phyloP scores from a whole-genome alignment of 2,888 invertebrate genomes.

The Urechis unicinctus region DNA sequence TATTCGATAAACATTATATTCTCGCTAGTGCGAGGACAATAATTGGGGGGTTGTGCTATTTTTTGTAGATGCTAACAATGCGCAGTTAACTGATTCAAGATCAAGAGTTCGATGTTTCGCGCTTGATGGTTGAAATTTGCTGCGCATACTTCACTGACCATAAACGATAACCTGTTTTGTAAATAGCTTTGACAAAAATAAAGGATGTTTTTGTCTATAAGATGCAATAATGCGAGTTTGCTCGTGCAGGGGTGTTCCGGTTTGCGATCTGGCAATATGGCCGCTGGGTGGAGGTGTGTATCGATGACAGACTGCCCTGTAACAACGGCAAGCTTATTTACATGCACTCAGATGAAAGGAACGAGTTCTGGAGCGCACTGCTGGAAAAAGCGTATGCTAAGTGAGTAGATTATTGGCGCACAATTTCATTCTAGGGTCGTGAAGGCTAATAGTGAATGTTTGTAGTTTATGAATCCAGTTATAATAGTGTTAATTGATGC shows the following conservation, averaged over 20 bases:
- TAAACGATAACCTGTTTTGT: not conserved
- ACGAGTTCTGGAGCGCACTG: slow-evolving; percentile 93
- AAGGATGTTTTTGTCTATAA: not conserved
- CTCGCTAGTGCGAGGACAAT: too few species aligned
- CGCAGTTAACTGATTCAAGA: too few species aligned
- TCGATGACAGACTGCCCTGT: slow-evolving; percentile 87
- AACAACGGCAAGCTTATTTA: slow-evolving; percentile 76
- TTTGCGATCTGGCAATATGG: slow-evolving; percentile 94
- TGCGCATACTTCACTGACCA: too few species aligned
- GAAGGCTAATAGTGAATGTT: not conserved
- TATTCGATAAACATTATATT: too few species aligned
- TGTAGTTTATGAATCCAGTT: not conserved
- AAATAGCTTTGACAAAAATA: not conserved
- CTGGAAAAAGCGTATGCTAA: slow-evolving; percentile 94
- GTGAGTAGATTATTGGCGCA: slow-evolving; percentile 28
- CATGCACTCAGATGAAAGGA: slow-evolving; percentile 74
- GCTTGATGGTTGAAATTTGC: too few species aligned
- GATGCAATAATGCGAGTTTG: not conserved
- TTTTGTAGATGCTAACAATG: too few species aligned
- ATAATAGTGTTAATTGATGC: not conserved
- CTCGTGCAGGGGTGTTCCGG: slow-evolving; percentile 60
- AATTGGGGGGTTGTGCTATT: too few species aligned
- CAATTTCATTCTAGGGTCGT: not conserved
- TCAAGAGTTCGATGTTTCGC: too few species aligned
- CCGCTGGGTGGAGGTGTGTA: slow-evolving; percentile 75